phyloP scores from a whole-genome alignment of 2,113 vertebrate genomes.

The Chaetorhynchus papuensis region DNA sequence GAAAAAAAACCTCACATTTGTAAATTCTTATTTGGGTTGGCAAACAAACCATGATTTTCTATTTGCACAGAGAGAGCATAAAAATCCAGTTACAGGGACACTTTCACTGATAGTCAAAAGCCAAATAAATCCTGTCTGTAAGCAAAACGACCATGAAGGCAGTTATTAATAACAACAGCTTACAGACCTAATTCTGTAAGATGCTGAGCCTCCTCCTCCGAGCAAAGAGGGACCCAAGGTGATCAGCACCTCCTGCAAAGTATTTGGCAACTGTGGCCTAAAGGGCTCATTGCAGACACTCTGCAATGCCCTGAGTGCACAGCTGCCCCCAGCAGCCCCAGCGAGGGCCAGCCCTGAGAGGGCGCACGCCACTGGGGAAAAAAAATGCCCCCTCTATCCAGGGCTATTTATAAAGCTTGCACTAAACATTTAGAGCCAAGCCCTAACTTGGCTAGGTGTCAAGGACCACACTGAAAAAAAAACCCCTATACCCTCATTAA shows the following conservation, averaged over 20 bases:
- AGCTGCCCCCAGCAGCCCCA: not conserved
- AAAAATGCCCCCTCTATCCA: not conserved
- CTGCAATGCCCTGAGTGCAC: fast-evolving
- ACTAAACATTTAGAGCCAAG: not conserved
- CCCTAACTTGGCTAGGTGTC: slow-evolving; percentile 30
- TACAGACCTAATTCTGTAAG: not conserved
- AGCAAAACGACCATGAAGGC: not conserved
- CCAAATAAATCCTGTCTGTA: slow-evolving; percentile 16
- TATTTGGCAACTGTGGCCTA: not conserved
- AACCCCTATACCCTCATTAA: not conserved
- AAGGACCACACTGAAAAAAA: slow-evolving; percentile 24
- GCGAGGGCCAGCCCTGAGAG: not conserved
- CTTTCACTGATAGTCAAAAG: not conserved
- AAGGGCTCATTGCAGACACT: not conserved
- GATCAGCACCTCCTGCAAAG: not conserved
- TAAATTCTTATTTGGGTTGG: not conserved
- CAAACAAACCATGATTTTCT: slow-evolving; percentile 11
- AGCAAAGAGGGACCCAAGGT: not conserved
- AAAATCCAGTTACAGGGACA: not conserved
- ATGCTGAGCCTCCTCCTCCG: not conserved
- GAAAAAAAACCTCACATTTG: not conserved
- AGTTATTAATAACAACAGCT: slow-evolving; percentile 46
- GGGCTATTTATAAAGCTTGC: slow-evolving; percentile 2
- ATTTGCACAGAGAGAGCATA: not conserved
- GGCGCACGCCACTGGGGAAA: not conserved